phyloP scores from a whole-genome alignment of 2,113 vertebrate species.

The Prochilodus magdalenae region DNA sequence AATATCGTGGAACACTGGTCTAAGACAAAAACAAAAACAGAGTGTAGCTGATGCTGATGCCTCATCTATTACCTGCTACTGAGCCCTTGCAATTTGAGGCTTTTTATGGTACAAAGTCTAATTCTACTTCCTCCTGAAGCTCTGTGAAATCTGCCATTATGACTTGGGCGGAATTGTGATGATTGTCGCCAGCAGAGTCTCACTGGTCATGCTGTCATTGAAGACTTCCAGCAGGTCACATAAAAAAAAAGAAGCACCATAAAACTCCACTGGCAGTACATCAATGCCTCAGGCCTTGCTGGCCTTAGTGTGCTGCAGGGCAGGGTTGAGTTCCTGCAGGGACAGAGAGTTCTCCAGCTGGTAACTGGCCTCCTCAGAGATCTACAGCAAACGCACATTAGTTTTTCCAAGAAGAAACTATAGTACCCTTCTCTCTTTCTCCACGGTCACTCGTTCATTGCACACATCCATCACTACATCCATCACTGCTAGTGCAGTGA shows the following conservation, averaged over 20 bases:
- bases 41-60: not conserved
- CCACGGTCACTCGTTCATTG: not conserved
- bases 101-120: not conserved
- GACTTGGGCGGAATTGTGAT: not conserved
- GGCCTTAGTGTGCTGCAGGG: not conserved
- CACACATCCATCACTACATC: not conserved
- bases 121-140: not conserved
- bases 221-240: not conserved
- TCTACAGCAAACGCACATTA: not conserved
- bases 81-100: not conserved
- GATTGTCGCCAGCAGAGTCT: not conserved
- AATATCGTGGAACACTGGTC: too few species aligned
- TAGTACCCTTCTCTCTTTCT: not conserved
- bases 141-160: not conserved
- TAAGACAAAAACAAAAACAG: not conserved
- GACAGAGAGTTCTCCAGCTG: not conserved
- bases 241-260: not conserved
- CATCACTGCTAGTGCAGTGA: not conserved
- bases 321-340: constrained; percentile 6
- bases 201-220: not conserved
- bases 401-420: not conserved
- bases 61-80: not conserved
- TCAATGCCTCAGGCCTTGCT: not conserved
- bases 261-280: not conserved
- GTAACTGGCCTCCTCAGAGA: not conserved